Evolutionary conservation across 2,888 invertebrate species (phyloP).

Genomic region (Dastarcus helophoroides): DNA sequence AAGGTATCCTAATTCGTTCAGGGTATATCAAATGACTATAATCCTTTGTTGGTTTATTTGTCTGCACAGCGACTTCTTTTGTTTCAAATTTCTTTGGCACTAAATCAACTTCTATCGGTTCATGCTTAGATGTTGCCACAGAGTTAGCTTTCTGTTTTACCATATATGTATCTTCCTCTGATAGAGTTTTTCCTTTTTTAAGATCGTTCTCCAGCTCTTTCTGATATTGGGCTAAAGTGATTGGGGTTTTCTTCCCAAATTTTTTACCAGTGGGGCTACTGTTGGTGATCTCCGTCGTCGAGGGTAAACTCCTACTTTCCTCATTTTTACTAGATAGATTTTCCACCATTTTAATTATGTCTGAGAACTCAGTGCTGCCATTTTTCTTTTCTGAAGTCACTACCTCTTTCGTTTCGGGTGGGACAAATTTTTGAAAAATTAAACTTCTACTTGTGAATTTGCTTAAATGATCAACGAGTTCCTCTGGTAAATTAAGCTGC

Average conservation of each 20-base stretch:
- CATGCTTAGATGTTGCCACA: not conserved
- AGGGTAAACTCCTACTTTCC: too few species aligned
- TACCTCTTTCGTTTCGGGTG: too few species aligned
- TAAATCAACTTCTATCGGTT: not conserved
- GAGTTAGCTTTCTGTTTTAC: not conserved
- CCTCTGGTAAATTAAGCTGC: constrained; percentile 36
- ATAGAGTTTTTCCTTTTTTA: constrained; percentile 4
- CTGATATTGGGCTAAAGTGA: constrained; percentile 27
- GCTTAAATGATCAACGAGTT: constrained; percentile 46
- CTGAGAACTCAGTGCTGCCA: constrained; percentile 35
- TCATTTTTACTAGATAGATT: constrained; percentile 8
- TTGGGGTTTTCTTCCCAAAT: constrained; percentile 9
- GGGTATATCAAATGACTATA: constrained; percentile 38
- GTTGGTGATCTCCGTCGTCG: constrained; percentile 6
- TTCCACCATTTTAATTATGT: constrained; percentile 30
- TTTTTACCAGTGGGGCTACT: too few species aligned
- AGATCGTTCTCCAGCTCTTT: constrained; percentile 16
- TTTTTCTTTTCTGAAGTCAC: too few species aligned
- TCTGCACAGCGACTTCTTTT: not conserved
- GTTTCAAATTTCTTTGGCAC: not conserved
- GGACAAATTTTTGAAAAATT: constrained; percentile 18
- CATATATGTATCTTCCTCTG: constrained; percentile 5
- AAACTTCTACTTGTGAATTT: constrained; percentile 51
- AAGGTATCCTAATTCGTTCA: constrained; percentile 58
- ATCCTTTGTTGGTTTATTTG: constrained; percentile 10